Base-by-base conservation (phyloP, 2,113 vertebrate species). In the Rhinoderma darwinii region DNA sequence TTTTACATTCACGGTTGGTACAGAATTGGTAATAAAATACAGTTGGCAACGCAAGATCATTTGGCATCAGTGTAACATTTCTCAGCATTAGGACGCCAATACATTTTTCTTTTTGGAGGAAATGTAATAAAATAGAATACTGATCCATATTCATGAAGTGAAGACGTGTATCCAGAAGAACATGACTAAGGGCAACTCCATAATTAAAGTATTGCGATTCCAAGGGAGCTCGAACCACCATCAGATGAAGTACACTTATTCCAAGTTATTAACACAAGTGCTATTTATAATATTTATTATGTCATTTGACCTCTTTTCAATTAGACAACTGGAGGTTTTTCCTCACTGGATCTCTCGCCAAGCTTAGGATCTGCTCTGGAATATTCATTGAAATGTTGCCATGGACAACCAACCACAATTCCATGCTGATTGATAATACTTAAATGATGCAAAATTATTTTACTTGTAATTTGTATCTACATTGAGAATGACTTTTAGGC, bases 1-100 rank as follows among this genome's bases (percentile, higher is more conserved):
- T 50, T 44, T 43, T 66, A 66, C 39, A 82, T 82, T 82, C 79
- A 39, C 41, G 43, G 39, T 15, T 63, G 37, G 37, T n/a, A 68
- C 11, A 35, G 18, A 75, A 80, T 41, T 59, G 32, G 37, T 43
- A 43, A 81, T 41, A 7, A 37, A 20, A 39, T 41, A 25, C 35
- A 56, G 32, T 37, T 61, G 35, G 22, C 35, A 61, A 61, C 51
- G 18, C 77, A 59, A n/a, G 2, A 37, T 80, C 9, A 27, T 39
- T 72, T 75, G 41, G n/a, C 73, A 75, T 20, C 47, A 35, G 25
- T 78, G 27, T 30, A 51, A 51, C 47, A 78, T 20, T 32, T 50
- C 66, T 68, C 63, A 18, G 61, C 61, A 63, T 63, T 63, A 18
- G n/a, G n/a, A 61, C 11, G 17, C 2, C 1, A 30, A 12, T 22